Base-by-base conservation (phyloP, 2,888 invertebrate genomes). In the Caenorhabditis macrosperma region DNA sequence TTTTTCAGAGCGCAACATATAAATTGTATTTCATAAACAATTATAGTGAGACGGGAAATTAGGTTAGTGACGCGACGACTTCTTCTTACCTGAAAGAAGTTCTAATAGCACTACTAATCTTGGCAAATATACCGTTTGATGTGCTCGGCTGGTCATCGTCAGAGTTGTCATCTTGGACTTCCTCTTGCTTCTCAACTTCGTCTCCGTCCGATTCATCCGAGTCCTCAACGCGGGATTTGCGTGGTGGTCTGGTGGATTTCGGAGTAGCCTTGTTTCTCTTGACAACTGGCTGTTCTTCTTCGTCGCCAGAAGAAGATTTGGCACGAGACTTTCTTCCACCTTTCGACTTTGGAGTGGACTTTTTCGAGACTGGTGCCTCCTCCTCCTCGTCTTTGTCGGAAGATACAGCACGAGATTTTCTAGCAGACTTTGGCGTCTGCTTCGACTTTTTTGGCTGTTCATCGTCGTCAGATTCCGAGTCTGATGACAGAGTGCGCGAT, bases 301-400 rank as follows among this genome's bases (percentile, higher is more conserved):
- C 48, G n/a, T n/a, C n/a, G n/a, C n/a, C n/a, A n/a, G n/a, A n/a
- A n/a, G n/a, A n/a, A n/a, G n/a, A n/a, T n/a, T n/a, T n/a, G n/a
- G n/a, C n/a, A 20, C 22, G 20, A 46, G 46, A 46, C 46, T 46
- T 46, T 22, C 20, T 6, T 3, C 9, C 12, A 41, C n/a, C n/a
- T n/a, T n/a, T n/a, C n/a, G 41, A 20, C 46, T 46, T 46, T 4
- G 46, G 22, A 46, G 46, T 22, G n/a, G n/a, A n/a, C n/a, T 38
- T 57, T 4, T 33, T 33, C 0, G 55, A 20, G 1, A 20, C 35
- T 2, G 17, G 17, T 5, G 20, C 48, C n/a, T 64, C 64, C 1
- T 64, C 52, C 30, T 66, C 66, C 12, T 55, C 66, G 2, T 66
- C 66, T n/a, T 55, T 35, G 10, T 33, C 20, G 24, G 57, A 38